phyloP scores from a whole-genome alignment of 2,888 invertebrate genomes.

The Herminia tarsipennalis region DNA sequence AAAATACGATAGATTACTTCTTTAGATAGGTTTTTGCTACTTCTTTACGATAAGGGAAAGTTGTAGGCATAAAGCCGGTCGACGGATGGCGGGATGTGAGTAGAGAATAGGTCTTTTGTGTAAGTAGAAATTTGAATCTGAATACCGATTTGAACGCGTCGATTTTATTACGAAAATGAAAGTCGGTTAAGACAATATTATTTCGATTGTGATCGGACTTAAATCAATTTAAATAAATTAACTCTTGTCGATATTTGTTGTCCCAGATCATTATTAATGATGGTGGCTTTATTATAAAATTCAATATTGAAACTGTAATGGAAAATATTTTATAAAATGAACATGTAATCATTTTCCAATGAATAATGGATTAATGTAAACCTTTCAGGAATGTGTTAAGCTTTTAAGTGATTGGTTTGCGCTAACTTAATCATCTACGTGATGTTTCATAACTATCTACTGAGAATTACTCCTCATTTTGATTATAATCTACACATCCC shows the following conservation, averaged over 20 bases:
- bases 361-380: too few species aligned
- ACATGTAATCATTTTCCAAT: too few species aligned
- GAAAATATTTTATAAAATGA: too few species aligned
- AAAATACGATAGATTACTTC: conserved; percentile 38
- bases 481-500: too few species aligned
- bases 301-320: background rate
- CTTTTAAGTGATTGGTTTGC: too few species aligned
- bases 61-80: conserved; percentile 26
- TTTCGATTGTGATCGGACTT: conserved; percentile 26
- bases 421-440: too few species aligned
- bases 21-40: conserved; percentile 39
- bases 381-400: too few species aligned
- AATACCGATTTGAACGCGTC: conserved; percentile 26
- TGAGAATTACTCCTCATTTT: too few species aligned
- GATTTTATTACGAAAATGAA: conserved; percentile 34
- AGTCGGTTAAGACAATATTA: conserved; percentile 29
- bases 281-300: background rate
- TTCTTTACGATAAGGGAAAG: conserved; percentile 35
- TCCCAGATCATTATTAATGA: conserved; percentile 5
- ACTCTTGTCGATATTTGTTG: conserved; percentile 18
- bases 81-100: conserved; percentile 24
- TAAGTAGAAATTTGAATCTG: conserved; percentile 38
- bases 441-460: too few species aligned
- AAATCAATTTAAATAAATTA: conserved; percentile 33
- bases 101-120: conserved; percentile 40